phyloP scores from a whole-genome alignment of 2,797 vertebrate species.

The Chiropotes sagulatus region DNA sequence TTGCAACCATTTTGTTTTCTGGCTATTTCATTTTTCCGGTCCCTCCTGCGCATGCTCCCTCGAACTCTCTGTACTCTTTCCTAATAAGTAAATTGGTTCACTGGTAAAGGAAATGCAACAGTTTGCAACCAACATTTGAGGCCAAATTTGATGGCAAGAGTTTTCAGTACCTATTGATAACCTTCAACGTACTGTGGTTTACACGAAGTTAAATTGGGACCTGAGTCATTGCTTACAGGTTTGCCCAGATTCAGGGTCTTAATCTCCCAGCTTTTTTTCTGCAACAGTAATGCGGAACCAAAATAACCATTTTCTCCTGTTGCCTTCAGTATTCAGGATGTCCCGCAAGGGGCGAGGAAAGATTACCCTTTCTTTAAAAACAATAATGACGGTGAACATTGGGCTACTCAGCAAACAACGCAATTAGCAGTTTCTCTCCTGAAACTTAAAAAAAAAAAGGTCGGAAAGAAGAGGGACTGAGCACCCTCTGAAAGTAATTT shows the following conservation, averaged over 20 bases:
- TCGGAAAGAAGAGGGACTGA: neutral
- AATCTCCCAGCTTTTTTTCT: neutral
- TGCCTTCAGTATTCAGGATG: slow-evolving; percentile 11
- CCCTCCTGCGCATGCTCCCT: neutral
- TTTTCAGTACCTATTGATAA: neutral
- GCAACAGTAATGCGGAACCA: neutral
- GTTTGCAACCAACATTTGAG: neutral
- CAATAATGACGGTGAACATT: neutral
- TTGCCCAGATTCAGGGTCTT: neutral
- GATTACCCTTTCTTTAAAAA: neutral
- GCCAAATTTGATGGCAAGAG: neutral
- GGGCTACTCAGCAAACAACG: neutral
- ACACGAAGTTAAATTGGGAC: neutral
- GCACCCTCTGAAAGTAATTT: neutral
- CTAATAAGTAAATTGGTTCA: neutral
- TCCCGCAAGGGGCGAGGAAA: neutral
- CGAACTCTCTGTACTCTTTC: neutral
- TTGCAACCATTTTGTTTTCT: slow-evolving; percentile 60
- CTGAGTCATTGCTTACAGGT: neutral
- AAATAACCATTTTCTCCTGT: slow-evolving; percentile 7
- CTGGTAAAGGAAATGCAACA: slow-evolving; percentile 34
- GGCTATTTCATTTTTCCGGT: slow-evolving; percentile 12
- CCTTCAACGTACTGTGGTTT: neutral
- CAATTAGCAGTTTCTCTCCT: neutral
- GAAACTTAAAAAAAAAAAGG: neutral